Evolutionary conservation across 2,113 vertebrate genomes (phyloP).

Genomic region (Peromyscus leucopus): DNA sequence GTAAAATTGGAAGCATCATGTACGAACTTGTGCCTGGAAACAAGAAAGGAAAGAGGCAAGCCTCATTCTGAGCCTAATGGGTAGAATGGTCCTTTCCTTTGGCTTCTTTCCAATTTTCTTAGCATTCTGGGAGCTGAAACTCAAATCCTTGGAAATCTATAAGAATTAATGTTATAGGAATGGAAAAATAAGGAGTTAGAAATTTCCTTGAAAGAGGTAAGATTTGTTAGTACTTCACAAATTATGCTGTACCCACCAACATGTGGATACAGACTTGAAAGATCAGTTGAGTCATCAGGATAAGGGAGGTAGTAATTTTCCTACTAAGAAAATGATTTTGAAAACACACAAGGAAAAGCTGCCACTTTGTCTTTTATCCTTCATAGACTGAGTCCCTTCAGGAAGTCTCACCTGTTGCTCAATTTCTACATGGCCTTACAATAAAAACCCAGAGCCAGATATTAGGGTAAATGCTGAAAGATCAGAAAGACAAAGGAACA

Average conservation of each 20-base stretch:
- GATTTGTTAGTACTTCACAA: not conserved
- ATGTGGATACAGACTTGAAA: not conserved
- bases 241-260: not conserved
- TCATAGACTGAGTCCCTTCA: not conserved
- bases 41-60: not conserved
- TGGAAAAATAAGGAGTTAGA: not conserved
- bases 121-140: conserved; percentile 24
- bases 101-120: not conserved
- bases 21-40: not conserved
- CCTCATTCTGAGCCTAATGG: not conserved
- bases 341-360: conserved; percentile 1
- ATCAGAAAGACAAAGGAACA: no score
- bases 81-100: not conserved
- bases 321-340: not conserved
- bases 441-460: no score
- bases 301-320: not conserved
- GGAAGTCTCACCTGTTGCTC: not conserved
- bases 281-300: not conserved
- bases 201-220: not conserved
- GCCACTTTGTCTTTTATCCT: conserved; percentile 27
- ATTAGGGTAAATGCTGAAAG: no score
- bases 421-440: no score
- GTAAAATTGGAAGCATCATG: conserved; percentile 14
- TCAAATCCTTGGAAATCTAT: not conserved
- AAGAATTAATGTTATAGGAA: not conserved